Evolutionary conservation across 1,140 invertebrate genomes (phyloP).

Genomic region (Oryzaephilus surinamensis): DNA sequence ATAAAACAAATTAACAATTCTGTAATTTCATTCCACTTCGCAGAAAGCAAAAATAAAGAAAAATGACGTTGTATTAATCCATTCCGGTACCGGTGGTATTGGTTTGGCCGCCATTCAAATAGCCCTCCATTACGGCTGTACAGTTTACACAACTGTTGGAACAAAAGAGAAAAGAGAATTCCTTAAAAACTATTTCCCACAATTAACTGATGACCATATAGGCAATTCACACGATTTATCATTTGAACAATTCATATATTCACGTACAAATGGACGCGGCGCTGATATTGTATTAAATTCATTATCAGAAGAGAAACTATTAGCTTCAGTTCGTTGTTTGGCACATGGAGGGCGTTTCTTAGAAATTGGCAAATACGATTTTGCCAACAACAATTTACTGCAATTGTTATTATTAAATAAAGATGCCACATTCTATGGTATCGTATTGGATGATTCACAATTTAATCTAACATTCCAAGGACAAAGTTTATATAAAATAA

Average conservation of each 20-base stretch:
- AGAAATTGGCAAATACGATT: slow-evolving; percentile 70
- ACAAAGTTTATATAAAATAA: slow-evolving; percentile 37
- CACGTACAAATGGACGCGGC: slow-evolving; percentile 47
- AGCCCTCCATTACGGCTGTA: slow-evolving; percentile 57
- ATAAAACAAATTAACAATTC: neutral
- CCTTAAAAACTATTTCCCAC: slow-evolving; percentile 57
- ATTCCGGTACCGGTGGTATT: slow-evolving; percentile 83
- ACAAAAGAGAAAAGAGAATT: slow-evolving; percentile 64
- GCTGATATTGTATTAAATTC: slow-evolving; percentile 61
- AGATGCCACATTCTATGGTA: slow-evolving; percentile 79
- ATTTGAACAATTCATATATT: slow-evolving; percentile 48
- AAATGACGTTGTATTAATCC: slow-evolving; percentile 44
- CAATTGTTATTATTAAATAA: slow-evolving; percentile 68
- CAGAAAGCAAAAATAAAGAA: slow-evolving; percentile 13
- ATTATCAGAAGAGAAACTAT: slow-evolving; percentile 53
- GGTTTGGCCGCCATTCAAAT: slow-evolving; percentile 77
- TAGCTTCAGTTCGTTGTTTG: slow-evolving; percentile 68
- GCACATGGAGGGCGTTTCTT: slow-evolving; percentile 55
- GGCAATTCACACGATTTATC: slow-evolving; percentile 51
- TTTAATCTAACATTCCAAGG: slow-evolving; percentile 49
- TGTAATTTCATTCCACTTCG: neutral
- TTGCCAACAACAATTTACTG: slow-evolving; percentile 51
- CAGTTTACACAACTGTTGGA: slow-evolving; percentile 65
- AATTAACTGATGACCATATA: slow-evolving; percentile 43
- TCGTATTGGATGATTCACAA: slow-evolving; percentile 63